Base-by-base conservation (phyloP, 2,797 vertebrate genomes). In the Urophycis tenuis region DNA sequence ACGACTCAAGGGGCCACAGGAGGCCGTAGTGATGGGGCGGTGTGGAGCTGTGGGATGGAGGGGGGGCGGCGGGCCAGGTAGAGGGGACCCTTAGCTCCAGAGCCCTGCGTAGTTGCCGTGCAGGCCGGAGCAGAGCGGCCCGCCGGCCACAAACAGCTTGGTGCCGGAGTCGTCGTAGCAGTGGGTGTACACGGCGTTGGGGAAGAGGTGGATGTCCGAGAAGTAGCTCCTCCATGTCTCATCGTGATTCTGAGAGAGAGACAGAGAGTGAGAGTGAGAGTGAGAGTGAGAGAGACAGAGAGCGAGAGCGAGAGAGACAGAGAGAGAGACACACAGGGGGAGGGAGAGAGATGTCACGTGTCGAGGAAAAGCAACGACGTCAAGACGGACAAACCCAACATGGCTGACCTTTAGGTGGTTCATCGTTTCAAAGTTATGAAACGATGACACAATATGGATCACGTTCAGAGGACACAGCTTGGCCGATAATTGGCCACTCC, bases 181-280 rank as follows among this genome's bases (percentile, higher is more conserved):
- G 94, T 99, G 98, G 8, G 97, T 98, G 92, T 99, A 99, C 92
- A 99, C 96, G 11, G 98, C 98, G 31, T 99, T 99, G 75, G 97
- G 96, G 92, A 98, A 99, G 90, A 91, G 96, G 92, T 94, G 93
- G 91, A 98, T 95, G 82, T 99, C 96, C 3, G 98, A 98, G 91
- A 99, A 99, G 90, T 99, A 99, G 92, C 96, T 98, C 92, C 96
- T 95, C 97, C 97, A 99, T 14, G 97, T 99, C 88, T 99, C 97
- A 34, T 99, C 97, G 70, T 98, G 96, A 91, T 95, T 99, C 97
- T 99, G 87, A n/a, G 75, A 83, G 60, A 33, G 8, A 35, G 72
- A 77, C 11, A 15, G 53, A 30, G 69, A 53, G 31, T 34, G 12
- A 3, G 30, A 22, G 32, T 30, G 71, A 32, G 77, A 60, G 73